Evolutionary conservation across 2,888 invertebrate genomes (phyloP).

Genomic region (Trypoxylon attenuatum): DNA sequence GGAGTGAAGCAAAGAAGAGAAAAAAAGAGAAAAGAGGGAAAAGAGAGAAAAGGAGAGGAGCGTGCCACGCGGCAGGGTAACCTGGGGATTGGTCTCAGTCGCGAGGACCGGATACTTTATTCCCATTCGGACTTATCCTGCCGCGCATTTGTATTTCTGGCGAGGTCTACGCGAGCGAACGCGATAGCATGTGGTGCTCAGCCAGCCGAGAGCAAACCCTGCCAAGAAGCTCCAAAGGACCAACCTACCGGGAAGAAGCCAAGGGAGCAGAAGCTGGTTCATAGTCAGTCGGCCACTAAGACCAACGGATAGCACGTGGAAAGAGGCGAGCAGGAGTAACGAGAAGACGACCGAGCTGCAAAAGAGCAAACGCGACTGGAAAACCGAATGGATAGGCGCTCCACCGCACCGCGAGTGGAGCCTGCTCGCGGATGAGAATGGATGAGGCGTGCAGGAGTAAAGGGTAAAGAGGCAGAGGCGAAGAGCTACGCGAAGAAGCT

Average conservation of each 20-base stretch:
- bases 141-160: conserved; percentile 42
- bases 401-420: not conserved
- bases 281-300: not conserved
- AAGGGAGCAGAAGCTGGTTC: not conserved
- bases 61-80: not conserved
- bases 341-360: not conserved
- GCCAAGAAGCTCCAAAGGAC: no score
- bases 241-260: no score
- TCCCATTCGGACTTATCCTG: conserved; percentile 28
- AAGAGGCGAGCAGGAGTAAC: not conserved
- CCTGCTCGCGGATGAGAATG: not conserved
- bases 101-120: conserved; percentile 34
- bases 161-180: conserved; percentile 17
- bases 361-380: not conserved
- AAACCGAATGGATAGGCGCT: not conserved
- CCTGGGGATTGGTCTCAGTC: conserved; percentile 26
- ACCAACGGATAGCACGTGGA: not conserved
- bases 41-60: no score
- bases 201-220: no score
- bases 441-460: not conserved
- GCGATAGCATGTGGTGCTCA: no score
- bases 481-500: conserved; percentile 14
- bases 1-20: no score
- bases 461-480: conserved; percentile 16
- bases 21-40: no score